A percentile compares a stretch with the other conserved stretches of the same genome.
phyloP scores from a whole-genome alignment of 2,113 vertebrate genomes.

The Cyprinus carpio region DNA sequence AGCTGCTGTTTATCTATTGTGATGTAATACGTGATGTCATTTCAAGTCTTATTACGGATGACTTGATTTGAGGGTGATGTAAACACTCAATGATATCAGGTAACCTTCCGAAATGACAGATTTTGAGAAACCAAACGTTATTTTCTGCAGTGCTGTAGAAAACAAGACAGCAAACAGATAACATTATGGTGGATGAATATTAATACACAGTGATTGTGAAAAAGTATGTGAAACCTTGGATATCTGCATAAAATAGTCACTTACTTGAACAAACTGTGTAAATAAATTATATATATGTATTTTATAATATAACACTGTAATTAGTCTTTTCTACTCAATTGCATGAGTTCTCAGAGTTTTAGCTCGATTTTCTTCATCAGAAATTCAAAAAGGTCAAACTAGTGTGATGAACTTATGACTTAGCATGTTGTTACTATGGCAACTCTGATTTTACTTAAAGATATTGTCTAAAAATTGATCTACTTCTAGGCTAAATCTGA shows the following conservation, averaged over 20 bases:
- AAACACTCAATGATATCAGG: not conserved
- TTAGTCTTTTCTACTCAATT: not conserved
- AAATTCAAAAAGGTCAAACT: not conserved
- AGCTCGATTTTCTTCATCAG: not conserved
- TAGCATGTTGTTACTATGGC: not conserved
- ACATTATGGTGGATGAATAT: not conserved
- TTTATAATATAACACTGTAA: not conserved
- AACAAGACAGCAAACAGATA: not conserved
- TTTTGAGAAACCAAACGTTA: not conserved
- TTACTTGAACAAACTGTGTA: not conserved
- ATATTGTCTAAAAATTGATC: not conserved
- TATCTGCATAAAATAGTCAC: not conserved
- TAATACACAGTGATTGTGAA: not conserved
- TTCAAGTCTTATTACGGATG: constrained; percentile 2
- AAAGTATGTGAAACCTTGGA: not conserved
- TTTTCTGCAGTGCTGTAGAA: not conserved
- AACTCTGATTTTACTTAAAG: not conserved
- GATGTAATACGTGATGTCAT: constrained; percentile 18
- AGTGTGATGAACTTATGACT: not conserved
- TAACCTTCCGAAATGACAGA: not conserved
- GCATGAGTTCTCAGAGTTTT: not conserved
- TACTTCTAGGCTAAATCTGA: not conserved
- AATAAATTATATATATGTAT: not conserved
- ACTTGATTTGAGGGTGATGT: not conserved
- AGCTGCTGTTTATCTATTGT: not conserved